These are phyloP conservation scores for Sebastes taczanowskii DNA, from an alignment of 2,797 vertebrate species.

Conservation along the genomic window DNA sequence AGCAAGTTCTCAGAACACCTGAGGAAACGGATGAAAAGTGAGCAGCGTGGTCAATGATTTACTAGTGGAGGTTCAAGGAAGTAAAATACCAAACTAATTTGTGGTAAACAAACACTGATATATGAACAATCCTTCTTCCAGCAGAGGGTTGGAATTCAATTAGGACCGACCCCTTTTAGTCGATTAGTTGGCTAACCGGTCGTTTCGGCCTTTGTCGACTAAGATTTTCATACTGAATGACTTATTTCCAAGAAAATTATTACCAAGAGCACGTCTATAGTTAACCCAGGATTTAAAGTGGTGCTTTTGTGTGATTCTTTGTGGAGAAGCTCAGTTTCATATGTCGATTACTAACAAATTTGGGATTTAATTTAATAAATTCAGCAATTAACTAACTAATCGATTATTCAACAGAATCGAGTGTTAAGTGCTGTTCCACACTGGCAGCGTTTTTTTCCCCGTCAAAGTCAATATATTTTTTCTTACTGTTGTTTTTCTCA, in stretches of 20 bases:
- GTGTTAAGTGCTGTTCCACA: accelerated
- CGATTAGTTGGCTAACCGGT: accelerated
- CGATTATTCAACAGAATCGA: no score
- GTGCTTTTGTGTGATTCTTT: no score
- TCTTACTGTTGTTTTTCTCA: no score
- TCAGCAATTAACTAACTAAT: no score
- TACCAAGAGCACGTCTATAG: no score
- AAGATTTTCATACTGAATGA: no score
- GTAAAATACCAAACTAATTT: background rate
- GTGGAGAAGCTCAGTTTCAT: no score
- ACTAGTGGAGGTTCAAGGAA: background rate
- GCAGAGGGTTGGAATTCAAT: background rate
- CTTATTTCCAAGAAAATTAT: no score
- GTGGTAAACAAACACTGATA: background rate
- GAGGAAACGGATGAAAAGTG: background rate
- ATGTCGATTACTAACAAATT: no score
- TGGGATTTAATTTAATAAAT: no score
- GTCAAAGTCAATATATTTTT: no score
- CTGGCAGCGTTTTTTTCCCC: accelerated
- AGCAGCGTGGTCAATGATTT: background rate
- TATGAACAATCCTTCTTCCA: background rate
- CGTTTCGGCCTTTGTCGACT: accelerated
- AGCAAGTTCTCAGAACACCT: background rate
- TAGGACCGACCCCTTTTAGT: accelerated
- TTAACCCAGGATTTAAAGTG: accelerated